phyloP scores from a whole-genome alignment of 2,797 vertebrate species.

The Uromys caudimaculatus region DNA sequence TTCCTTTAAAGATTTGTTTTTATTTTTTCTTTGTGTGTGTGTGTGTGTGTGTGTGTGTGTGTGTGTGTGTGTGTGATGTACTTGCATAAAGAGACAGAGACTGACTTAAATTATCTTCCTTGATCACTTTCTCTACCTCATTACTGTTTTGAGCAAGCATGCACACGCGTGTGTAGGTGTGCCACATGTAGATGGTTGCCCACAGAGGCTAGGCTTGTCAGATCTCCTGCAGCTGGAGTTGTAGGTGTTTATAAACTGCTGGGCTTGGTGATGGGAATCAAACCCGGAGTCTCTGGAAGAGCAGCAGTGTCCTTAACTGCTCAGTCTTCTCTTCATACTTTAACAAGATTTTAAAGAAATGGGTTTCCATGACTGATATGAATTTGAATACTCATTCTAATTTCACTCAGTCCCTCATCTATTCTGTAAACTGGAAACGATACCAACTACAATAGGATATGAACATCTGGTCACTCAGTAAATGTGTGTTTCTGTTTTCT shows the following conservation, averaged over 20 bases:
- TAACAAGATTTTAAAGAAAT: neutral
- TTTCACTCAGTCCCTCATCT: neutral
- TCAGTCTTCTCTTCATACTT: neutral
- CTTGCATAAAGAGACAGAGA: neutral
- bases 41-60: neutral
- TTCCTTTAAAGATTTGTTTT: neutral
- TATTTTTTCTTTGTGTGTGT: neutral
- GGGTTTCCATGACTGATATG: fast-evolving
- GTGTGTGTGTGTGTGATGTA: neutral
- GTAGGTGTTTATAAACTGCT: neutral
- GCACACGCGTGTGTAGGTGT: neutral
- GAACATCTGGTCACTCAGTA: neutral
- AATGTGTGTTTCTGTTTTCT: neutral
- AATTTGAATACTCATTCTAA: neutral
- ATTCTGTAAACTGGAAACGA: neutral
- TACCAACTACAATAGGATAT: fast-evolving
- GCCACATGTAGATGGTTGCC: neutral
- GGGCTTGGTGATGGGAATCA: neutral
- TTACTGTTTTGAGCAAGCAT: neutral
- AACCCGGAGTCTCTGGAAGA: neutral
- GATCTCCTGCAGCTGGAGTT: neutral
- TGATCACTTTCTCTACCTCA: neutral
- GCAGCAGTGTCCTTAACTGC: neutral
- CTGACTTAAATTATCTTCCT: neutral
- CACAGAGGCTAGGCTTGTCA: neutral